phyloP scores from a whole-genome alignment of 2,797 vertebrate genomes.

The Thripadectes ignobilis region DNA sequence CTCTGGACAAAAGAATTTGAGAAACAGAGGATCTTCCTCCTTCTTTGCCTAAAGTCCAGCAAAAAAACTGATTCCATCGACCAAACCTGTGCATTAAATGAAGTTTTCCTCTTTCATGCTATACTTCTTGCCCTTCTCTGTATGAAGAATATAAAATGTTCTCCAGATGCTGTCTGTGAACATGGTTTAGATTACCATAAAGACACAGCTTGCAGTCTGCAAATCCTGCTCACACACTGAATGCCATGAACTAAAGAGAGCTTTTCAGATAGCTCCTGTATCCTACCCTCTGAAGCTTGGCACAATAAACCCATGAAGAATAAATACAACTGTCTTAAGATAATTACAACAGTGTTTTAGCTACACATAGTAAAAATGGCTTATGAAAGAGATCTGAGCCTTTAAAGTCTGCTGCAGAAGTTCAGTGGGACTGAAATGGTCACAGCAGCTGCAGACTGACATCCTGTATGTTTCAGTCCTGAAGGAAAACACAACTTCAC shows the following conservation, averaged over 20 bases:
- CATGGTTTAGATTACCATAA: background rate
- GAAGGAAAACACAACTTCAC: background rate
- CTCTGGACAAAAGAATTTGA: background rate
- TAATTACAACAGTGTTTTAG: background rate
- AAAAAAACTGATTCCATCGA: background rate
- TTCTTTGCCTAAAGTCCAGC: background rate
- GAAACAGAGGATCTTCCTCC: background rate
- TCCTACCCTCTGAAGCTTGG: background rate
- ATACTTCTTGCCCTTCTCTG: background rate
- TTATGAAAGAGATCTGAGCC: background rate
- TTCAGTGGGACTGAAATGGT: rapidly evolving
- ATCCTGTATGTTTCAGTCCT: background rate
- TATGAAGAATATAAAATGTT: background rate
- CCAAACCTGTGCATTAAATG: background rate
- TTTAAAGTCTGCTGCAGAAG: background rate
- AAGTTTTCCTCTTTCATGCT: background rate
- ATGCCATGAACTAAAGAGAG: background rate
- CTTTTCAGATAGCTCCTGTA: background rate
- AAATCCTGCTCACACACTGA: background rate
- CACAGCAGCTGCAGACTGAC: background rate
- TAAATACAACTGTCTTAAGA: background rate
- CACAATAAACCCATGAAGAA: background rate
- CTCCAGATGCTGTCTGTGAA: background rate
- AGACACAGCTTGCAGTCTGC: background rate
- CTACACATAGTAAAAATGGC: background rate